phyloP scores from a whole-genome alignment of 2,888 invertebrate genomes.

The Nebria salina region DNA sequence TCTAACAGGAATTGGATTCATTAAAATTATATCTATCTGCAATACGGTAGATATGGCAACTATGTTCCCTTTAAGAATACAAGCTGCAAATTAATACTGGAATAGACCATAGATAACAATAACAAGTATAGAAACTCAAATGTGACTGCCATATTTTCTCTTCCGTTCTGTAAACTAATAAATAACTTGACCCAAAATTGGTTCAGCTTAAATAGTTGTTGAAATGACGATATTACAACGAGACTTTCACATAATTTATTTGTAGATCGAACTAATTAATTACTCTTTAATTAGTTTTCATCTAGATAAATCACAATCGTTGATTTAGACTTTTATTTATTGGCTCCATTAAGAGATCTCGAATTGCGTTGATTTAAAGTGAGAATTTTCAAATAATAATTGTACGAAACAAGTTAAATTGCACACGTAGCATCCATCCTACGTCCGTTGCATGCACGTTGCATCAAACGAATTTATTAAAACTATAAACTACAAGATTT shows the following conservation, averaged over 20 bases:
- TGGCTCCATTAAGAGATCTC: background rate
- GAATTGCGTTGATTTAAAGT: background rate
- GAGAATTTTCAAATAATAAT: background rate
- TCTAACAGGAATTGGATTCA: background rate
- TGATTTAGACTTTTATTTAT: background rate
- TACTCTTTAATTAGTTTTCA: constrained; percentile 40
- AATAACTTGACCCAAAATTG: constrained; percentile 20
- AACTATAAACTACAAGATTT: constrained; percentile 21
- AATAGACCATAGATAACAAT: no score
- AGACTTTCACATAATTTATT: constrained; percentile 43
- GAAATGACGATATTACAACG: constrained; percentile 36
- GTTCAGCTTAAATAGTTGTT: constrained; percentile 27
- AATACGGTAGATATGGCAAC: background rate
- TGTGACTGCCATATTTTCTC: background rate
- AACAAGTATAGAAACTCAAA: background rate
- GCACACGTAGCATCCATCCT: no score
- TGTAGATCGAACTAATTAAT: constrained; percentile 41
- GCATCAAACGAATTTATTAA: background rate
- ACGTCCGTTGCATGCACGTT: background rate
- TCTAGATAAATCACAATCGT: constrained; percentile 31
- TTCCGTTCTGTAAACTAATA: background rate
- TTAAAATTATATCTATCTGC: background rate
- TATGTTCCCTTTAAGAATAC: no score
- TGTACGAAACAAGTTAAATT: no score
- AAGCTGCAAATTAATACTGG: no score